Conservation (phyloP, 2,888 invertebrate genomes). For the Julus scanicus region DNA sequence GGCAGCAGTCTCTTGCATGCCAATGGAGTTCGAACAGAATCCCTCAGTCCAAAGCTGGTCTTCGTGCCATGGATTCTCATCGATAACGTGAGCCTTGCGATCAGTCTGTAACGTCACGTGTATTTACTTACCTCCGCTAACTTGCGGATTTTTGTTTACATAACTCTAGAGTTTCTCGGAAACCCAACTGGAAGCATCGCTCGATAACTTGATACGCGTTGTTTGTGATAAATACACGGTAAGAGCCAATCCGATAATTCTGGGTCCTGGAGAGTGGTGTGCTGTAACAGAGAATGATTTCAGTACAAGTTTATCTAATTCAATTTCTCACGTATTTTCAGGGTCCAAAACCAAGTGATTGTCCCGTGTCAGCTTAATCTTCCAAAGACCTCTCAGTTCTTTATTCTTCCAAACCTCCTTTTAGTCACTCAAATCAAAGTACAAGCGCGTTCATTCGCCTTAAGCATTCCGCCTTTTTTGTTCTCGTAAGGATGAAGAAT, state of each 20-base stretch:
- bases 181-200: slow-evolving; percentile 18
- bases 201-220: slow-evolving; percentile 44
- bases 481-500: neutral
- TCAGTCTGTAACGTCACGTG: no score
- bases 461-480: neutral
- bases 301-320: neutral
- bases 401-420: neutral
- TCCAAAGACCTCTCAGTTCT: neutral
- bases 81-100: slow-evolving; percentile 44
- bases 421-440: slow-evolving; percentile 41
- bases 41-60: slow-evolving; percentile 61
- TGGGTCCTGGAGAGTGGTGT: no score
- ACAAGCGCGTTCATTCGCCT: neutral
- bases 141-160: neutral
- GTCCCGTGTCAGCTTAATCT: neutral
- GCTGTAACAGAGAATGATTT: no score
- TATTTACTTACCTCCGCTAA: neutral
- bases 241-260: no score
- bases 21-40: slow-evolving; percentile 60
- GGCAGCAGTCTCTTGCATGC: slow-evolving; percentile 61
- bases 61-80: slow-evolving; percentile 62
- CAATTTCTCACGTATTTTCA: slow-evolving; percentile 37
- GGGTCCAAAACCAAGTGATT: slow-evolving; percentile 29
- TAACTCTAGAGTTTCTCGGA: slow-evolving; percentile 22
- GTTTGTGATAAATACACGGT: slow-evolving; percentile 54